Percentiles rank a stretch among this genome's conserved stretches.
These are phyloP conservation scores for Melipona quadrifasciata DNA, from an alignment of 1,140 invertebrate genomes.

Conservation along the genomic window DNA sequence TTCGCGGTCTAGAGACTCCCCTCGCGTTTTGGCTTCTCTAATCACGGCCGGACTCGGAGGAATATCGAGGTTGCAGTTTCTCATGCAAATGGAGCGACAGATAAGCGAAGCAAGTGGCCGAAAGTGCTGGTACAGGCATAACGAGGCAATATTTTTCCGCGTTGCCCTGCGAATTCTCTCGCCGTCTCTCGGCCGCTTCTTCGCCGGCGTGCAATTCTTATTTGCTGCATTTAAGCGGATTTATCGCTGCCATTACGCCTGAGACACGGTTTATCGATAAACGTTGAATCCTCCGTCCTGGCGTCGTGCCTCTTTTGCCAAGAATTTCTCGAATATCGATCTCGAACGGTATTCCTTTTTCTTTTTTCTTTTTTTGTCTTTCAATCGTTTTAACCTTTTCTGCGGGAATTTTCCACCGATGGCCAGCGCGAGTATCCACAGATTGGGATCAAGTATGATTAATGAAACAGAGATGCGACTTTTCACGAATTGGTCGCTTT, in stretches of 20 bases:
- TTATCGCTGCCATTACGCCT: conserved; percentile 30
- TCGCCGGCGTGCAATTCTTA: conserved; percentile 5
- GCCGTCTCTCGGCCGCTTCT: neutral
- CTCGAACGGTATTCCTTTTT: neutral
- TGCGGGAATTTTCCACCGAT: neutral
- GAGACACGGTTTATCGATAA: conserved; percentile 16
- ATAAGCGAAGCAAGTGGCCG: conserved; percentile 50
- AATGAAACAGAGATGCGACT: neutral
- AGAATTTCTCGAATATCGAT: neutral
- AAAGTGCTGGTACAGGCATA: conserved; percentile 30
- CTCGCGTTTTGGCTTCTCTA: conserved; percentile 20
- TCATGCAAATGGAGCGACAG: conserved; percentile 49
- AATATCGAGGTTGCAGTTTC: conserved; percentile 34
- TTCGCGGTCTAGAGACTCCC: neutral
- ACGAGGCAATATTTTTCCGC: conserved; percentile 45
- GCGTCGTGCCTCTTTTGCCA: too few relatives aligned
- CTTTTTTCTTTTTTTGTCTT: neutral
- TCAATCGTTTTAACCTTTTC: neutral
- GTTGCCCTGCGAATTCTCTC: conserved; percentile 27
- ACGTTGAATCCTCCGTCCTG: neutral
- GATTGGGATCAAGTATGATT: neutral
- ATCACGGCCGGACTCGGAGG: conserved; percentile 13
- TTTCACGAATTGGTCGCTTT: neutral
- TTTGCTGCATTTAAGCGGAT: conserved; percentile 13
- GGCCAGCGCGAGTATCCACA: neutral